Base-by-base conservation (phyloP, 2,113 vertebrate genomes). In the Sminthopsis crassicaudata region DNA sequence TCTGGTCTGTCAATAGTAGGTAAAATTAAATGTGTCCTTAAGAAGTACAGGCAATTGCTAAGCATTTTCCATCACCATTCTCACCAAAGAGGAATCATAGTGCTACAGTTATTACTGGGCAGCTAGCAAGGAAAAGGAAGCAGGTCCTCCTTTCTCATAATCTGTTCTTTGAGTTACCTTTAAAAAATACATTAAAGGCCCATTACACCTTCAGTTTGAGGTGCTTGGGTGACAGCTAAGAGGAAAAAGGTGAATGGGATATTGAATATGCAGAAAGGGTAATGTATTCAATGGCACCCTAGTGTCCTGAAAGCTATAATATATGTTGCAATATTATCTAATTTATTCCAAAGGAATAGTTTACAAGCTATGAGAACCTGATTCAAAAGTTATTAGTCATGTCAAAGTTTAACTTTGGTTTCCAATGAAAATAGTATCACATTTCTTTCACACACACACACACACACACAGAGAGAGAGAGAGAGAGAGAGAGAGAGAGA, bases 161-260 rank as follows among this genome's bases (percentile, higher is more conserved):
- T 24, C 36, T 84, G 67, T 19, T 42, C 19, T 22, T 92, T 42
- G 53, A 96, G 26, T 91, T 2, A 19, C 4, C 2, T 22, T 26
- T 46, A 24, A 53, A 8, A 96, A 94, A 91, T 46, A 52, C 14
- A 48, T 60, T 90, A 96, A 57, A 54, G 26, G 53, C 92, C 92
- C 55, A 53, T 55, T 48, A 50, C 60, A 51, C 46, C 84, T 76
- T 76, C 36, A 84, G 67, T 42, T 84, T 0, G 8, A 84, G 67
- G n/a, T 84, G n/a, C 67, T 84, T 84, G 67, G 19, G 36, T 42
- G 19, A 84, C 67, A 84, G n/a, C n/a, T 84, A 84, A 84, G n/a
- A 84, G 36, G 16, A 84, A 42, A 42, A 42, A 42, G 67, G 67
- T 84, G 67, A 84, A 42, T 84, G 67, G 60, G 67, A 42, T 42